Percentiles rank a stretch among this genome's conserved stretches.
Evolutionary conservation across 2,888 invertebrate genomes (phyloP).

Genomic region (Acrobasis repandana): DNA sequence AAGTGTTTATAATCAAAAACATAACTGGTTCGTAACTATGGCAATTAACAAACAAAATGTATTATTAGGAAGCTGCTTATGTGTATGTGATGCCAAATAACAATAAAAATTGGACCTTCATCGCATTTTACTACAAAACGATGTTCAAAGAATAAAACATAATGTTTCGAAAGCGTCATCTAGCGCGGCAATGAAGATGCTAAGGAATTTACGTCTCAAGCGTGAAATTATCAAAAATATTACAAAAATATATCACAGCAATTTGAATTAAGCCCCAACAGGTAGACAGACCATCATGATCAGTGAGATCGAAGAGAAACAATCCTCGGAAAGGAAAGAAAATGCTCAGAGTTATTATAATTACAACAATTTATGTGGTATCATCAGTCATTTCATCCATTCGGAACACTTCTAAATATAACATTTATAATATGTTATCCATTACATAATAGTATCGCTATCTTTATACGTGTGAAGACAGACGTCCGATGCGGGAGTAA

Average conservation of each 20-base stretch:
- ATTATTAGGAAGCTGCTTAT: neutral
- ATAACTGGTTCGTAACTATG: neutral
- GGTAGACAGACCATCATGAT: slow-evolving; percentile 35
- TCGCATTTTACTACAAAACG: slow-evolving; percentile 50
- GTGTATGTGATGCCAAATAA: neutral
- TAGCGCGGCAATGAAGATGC: slow-evolving; percentile 51
- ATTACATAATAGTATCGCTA: slow-evolving; percentile 23
- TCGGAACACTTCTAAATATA: slow-evolving; percentile 38
- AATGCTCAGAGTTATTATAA: slow-evolving; percentile 42
- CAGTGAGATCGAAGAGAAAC: slow-evolving; percentile 49
- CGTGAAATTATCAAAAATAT: slow-evolving; percentile 62
- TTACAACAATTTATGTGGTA: slow-evolving; percentile 47
- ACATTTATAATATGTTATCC: slow-evolving; percentile 24
- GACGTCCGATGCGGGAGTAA: slow-evolving; percentile 41
- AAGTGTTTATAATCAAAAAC: neutral
- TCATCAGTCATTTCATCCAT: slow-evolving; percentile 44
- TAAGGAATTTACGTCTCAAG: slow-evolving; percentile 55
- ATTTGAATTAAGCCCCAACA: slow-evolving; percentile 72
- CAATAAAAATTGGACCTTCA: slow-evolving; percentile 59
- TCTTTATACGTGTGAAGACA: slow-evolving; percentile 28
- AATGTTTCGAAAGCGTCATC: slow-evolving; percentile 55
- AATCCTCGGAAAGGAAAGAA: slow-evolving; percentile 41
- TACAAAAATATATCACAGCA: slow-evolving; percentile 81
- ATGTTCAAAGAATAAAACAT: slow-evolving; percentile 40
- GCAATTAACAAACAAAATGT: neutral